These are phyloP conservation scores for Sycophila texana DNA, from an alignment of 2,888 invertebrate species.

Conservation along the genomic window DNA sequence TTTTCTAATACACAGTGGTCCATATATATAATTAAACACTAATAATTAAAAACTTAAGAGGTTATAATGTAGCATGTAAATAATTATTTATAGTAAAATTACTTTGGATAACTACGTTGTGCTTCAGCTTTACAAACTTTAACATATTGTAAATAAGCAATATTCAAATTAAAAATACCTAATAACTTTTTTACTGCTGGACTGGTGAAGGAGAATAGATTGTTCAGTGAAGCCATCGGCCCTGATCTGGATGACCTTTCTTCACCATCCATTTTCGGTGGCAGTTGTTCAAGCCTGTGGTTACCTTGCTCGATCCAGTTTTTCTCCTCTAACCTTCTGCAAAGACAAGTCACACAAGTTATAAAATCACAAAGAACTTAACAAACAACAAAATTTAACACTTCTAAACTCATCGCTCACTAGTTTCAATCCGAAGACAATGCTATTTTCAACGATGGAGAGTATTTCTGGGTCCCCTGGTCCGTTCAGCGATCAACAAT, in stretches of 20 bases:
- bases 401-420: conserved; percentile 13
- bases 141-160: not conserved
- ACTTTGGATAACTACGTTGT: not conserved
- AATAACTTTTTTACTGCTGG: conserved; percentile 79
- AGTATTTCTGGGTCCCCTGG: conserved; percentile 28
- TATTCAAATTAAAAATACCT: conserved; percentile 32
- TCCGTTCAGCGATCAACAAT: conserved; percentile 26
- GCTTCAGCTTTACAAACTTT: not conserved
- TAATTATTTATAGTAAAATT: too few species aligned
- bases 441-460: conserved; percentile 43
- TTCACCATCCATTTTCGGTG: conserved; percentile 52
- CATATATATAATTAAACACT: not conserved
- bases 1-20: not conserved
- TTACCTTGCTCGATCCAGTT: conserved; percentile 37
- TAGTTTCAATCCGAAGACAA: not conserved
- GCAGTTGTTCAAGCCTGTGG: not conserved
- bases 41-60: not conserved
- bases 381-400: not conserved
- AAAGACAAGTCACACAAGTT: conserved; percentile 18
- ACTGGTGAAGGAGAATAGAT: conserved; percentile 79
- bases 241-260: conserved; percentile 59
- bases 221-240: conserved; percentile 76
- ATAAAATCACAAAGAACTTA: not conserved
- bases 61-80: not conserved
- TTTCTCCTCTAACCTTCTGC: conserved; percentile 21